Conservation (phyloP, 2,113 vertebrate genomes). For the Propithecus coquereli region DNA sequence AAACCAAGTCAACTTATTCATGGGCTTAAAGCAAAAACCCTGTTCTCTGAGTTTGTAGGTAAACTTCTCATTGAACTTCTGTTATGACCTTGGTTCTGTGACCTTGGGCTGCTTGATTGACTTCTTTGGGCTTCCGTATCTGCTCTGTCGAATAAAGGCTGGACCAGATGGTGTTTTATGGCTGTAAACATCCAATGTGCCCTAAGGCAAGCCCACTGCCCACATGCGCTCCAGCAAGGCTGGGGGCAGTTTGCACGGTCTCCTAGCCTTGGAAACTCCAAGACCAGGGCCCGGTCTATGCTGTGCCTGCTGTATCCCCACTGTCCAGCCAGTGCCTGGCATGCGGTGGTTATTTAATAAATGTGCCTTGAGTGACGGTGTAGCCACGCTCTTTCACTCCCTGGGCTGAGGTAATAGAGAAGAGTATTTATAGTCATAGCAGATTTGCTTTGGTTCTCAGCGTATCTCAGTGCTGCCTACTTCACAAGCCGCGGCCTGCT, state of each 20-base stretch:
- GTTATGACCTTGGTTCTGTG: background rate
- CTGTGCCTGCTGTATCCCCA: background rate
- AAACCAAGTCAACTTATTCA: background rate
- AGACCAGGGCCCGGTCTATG: background rate
- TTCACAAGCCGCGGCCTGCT: background rate
- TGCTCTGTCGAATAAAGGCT: background rate
- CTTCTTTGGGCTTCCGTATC: background rate
- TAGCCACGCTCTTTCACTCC: background rate
- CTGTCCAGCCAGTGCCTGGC: background rate
- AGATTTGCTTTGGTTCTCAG: background rate
- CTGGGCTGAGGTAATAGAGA: background rate
- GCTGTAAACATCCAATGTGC: too few species aligned
- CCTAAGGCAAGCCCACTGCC: background rate
- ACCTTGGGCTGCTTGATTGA: too few species aligned
- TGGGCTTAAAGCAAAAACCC: background rate
- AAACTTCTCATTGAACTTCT: background rate
- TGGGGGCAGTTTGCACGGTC: background rate
- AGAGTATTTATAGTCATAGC: background rate
- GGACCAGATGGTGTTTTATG: too few species aligned
- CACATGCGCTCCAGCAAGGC: accelerated
- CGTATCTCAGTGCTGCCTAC: background rate
- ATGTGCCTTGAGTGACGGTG: background rate
- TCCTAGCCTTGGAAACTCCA: background rate
- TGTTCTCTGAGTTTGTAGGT: background rate
- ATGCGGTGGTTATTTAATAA: accelerated